Base-by-base conservation (phyloP, 2,888 invertebrate species). In the Carabus problematicus region DNA sequence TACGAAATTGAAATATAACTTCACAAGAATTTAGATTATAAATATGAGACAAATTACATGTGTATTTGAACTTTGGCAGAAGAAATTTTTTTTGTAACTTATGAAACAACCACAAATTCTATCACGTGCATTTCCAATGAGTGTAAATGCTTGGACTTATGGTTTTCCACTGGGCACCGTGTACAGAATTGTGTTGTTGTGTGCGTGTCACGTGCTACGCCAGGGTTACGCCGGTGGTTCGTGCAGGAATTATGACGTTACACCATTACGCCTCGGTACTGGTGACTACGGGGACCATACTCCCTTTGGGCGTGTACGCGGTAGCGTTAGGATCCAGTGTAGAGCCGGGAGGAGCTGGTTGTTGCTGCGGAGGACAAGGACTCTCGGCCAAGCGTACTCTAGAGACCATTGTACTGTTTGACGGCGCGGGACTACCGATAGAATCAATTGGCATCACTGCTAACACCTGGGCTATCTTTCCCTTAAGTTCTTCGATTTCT, bases 391-490 rank as follows among this genome's bases (percentile, higher is more conserved):
- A 82, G 67, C 89, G 86, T 72, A 89, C 84, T 79, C 88, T 87
- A 71, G 87, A 87, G 76, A 87, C 86, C 61, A 85, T 82, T 72
- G 85, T 84, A 68, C 84, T 83, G 29, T 29, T 29, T 29, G 29
- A 6, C 72, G 86, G 84, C 54, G 85, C 80, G 66, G 85, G 83
- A 29, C 77, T 75, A 74, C 85, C 85, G 77, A 89, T 86, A 64
- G 86, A 84, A 77, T 92, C 91, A 73, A 88, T 85, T 60, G 94
- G 93, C 93, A 95, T 93, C 72, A 97, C 93, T 29, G 97, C 97
- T 82, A 97, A 84, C 80, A 97, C 91, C 84, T 97, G 97, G 72
- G 95, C 95, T 80, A 94, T 91, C 84, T 93, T 93, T 71, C 90
- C 88, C 81, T 96, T 96, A 75, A 97, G 86, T 80, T 95, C 94